Percentiles rank a stretch among this genome's conserved stretches.
Conservation (phyloP, 2,888 invertebrate species). For the Rhingia campestris region DNA sequence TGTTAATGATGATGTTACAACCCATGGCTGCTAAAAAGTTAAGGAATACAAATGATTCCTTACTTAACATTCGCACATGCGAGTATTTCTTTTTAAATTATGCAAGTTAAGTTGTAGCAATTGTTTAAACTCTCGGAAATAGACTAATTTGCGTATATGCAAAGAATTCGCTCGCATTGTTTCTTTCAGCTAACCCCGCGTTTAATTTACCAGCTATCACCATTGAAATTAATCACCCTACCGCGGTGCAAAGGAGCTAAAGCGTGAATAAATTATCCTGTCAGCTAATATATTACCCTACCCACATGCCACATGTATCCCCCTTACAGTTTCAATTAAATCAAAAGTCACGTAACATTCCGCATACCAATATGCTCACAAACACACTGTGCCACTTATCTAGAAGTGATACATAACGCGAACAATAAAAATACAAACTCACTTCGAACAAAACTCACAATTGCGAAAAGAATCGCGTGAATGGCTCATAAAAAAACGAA, state of each 20-base stretch:
- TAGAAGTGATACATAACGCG: background rate
- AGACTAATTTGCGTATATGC: background rate
- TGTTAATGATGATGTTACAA: no score
- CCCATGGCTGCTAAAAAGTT: no score
- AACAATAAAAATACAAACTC: slow-evolving; percentile 4
- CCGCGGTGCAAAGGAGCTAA: background rate
- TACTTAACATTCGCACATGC: no score
- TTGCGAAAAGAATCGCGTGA: slow-evolving; percentile 32
- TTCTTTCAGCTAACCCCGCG: background rate
- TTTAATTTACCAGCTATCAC: slow-evolving; percentile 20
- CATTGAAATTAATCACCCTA: slow-evolving; percentile 22
- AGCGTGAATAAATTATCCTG: slow-evolving; percentile 11
- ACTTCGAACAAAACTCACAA: background rate
- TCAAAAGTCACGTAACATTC: slow-evolving; percentile 33
- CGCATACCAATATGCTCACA: background rate
- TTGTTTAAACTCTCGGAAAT: background rate
- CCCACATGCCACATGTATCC: background rate
- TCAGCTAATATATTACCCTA: slow-evolving; percentile 3
- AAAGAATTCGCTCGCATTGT: background rate
- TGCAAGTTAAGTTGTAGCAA: background rate
- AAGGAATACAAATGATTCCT: no score
- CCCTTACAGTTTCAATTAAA: slow-evolving; percentile 15
- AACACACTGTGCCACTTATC: background rate
- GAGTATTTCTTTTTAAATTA: background rate
- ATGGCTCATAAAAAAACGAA: slow-evolving; percentile 9